A percentile compares a stretch with the other conserved stretches of the same genome.
These are phyloP conservation scores for Brachyptera putata DNA, from an alignment of 2,888 invertebrate species.

Conservation along the genomic window DNA sequence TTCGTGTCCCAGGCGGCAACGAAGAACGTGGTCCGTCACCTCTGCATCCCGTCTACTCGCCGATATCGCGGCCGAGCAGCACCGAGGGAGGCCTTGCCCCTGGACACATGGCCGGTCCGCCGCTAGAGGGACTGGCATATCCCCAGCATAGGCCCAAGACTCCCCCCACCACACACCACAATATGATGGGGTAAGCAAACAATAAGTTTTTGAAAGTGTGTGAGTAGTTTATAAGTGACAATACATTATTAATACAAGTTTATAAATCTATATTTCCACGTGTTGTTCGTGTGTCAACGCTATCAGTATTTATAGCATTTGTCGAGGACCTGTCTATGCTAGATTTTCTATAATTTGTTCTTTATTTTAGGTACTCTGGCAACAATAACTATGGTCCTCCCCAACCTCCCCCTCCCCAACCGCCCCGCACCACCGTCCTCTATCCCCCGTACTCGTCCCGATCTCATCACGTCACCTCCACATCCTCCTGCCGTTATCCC, in stretches of 20 bases:
- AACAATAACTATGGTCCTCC: no score
- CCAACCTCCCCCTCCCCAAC: no score
- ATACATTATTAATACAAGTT: no score
- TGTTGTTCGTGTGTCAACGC: no score
- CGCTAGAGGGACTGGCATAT: slow-evolving; percentile 36
- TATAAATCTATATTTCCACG: no score
- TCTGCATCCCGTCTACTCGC: slow-evolving; percentile 43
- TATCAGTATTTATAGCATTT: no score
- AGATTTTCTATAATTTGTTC: no score
- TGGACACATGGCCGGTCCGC: slow-evolving; percentile 24
- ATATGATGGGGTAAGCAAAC: slow-evolving; percentile 42
- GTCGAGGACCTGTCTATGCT: no score
- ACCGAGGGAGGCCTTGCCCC: slow-evolving; percentile 38
- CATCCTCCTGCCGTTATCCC: slow-evolving; percentile 30
- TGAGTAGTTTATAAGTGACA: no score
- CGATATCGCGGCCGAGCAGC: slow-evolving; percentile 46
- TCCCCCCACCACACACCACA: slow-evolving; percentile 35
- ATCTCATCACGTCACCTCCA: slow-evolving; percentile 24
- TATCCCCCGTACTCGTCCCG: slow-evolving; percentile 37
- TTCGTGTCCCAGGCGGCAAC: slow-evolving; percentile 39
- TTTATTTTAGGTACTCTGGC: no score
- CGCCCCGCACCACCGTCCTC: slow-evolving; percentile 44
- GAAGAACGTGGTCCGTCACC: slow-evolving; percentile 35
- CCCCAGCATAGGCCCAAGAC: slow-evolving; percentile 35
- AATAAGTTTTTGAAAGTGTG: no score